Conservation (phyloP, 2,113 vertebrate genomes). For the Pteruthius melanotis region DNA sequence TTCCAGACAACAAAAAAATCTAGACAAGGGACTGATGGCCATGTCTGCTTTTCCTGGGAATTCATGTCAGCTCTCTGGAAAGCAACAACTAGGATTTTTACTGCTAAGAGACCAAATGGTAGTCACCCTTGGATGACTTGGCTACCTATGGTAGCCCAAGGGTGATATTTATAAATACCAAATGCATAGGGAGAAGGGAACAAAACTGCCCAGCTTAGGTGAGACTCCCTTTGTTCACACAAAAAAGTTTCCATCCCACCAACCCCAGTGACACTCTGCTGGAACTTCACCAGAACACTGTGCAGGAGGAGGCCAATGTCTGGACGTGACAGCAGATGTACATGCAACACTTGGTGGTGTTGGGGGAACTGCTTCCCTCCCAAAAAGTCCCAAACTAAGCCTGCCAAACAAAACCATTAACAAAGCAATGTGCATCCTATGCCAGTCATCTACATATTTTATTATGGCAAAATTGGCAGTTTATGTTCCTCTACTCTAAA, state of each 20-base stretch:
- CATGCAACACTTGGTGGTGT: background rate
- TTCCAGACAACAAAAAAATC: background rate
- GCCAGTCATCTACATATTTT: background rate
- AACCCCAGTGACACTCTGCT: background rate
- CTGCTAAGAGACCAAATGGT: background rate
- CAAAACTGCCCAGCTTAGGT: background rate
- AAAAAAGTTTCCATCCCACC: background rate
- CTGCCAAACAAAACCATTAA: background rate
- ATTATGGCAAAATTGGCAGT: background rate
- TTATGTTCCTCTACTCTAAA: background rate
- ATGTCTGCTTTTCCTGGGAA: background rate
- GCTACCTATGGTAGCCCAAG: background rate
- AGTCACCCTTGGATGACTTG: no score
- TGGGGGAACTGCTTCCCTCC: background rate
- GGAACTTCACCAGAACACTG: accelerated
- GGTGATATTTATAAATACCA: background rate
- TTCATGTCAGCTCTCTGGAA: background rate
- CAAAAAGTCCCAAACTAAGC: background rate
- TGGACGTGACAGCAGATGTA: background rate
- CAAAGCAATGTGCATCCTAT: background rate
- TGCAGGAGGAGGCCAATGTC: background rate
- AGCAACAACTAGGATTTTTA: background rate
- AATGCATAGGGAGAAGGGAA: background rate
- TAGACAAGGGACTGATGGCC: background rate
- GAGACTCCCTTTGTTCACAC: background rate